Percentiles rank a stretch among this genome's conserved stretches.
Evolutionary conservation across 2,797 vertebrate species (phyloP).

Genomic region (Pelobates cultripes): DNA sequence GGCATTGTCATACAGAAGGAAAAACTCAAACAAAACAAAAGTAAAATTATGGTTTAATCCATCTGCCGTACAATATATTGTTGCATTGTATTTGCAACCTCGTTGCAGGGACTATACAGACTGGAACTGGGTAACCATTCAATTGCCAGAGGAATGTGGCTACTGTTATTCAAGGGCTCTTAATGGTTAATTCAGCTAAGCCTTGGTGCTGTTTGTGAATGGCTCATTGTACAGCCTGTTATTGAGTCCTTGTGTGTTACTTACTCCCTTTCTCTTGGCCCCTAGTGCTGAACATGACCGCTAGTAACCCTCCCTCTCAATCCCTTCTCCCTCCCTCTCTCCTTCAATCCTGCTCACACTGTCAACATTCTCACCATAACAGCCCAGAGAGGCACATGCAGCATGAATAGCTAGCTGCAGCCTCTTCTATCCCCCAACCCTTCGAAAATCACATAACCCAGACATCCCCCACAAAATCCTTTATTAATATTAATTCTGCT

Average conservation of each 20-base stretch:
- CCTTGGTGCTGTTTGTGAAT: constrained; percentile 57
- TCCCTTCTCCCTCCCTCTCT: constrained; percentile 1
- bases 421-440: neutral
- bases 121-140: no score
- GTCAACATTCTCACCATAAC: constrained; percentile 72
- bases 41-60: no score
- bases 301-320: constrained; percentile 70
- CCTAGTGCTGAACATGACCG: constrained; percentile 70
- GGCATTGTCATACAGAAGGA: no score
- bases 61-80: no score
- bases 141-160: no score
- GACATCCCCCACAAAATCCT: neutral
- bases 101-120: no score
- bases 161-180: neutral
- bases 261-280: constrained; percentile 61
- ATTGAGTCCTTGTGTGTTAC: constrained; percentile 25
- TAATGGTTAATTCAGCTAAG: constrained; percentile 25
- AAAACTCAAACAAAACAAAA: no score
- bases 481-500: neutral
- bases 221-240: constrained; percentile 59
- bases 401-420: neutral
- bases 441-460: neutral
- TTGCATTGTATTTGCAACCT: no score
- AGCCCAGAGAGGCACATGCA: constrained; percentile 51
- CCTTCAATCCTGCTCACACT: constrained; percentile 52